Base-by-base conservation (phyloP, 2,888 invertebrate species). In the Cheiracanthium punctorium region DNA sequence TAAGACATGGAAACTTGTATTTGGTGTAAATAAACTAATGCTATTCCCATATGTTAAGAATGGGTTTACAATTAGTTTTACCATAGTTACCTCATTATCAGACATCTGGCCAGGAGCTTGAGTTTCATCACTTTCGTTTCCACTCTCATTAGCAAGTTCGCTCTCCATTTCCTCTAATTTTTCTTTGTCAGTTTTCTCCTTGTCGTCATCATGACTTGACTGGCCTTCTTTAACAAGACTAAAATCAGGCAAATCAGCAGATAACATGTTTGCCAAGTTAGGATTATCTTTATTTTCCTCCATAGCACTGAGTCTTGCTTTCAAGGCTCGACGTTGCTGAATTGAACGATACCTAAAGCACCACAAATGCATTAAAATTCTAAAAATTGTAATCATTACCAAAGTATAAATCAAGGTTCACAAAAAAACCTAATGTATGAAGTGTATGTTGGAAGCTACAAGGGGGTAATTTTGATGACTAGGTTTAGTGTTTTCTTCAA, bases 91-190 rank as follows among this genome's bases (percentile, higher is more conserved):
- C 43, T 87, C 87, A 24, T 67, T 73, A 29, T 87, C 90, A 17
- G 90, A 90, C 29, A 89, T 88, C 37, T 90, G 89, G 20, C 88
- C 89, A n/a, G 89, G 89, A 12, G 89, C 89, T 28, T 88, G 88
- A 29, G 90, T 89, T 43, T 89, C 96, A 90, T 97, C 96, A 90
- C 96, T 97, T 91, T 97, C 97, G 90, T 96, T 94, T 90, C 96
- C 96, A 90, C 90, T 90, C 30, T 95, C 94, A 79, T 95, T 95
- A 79, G 80, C 85, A 29, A 86, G 43, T 29, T 94, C 94, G 70
- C 94, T 94, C 0, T 95, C 95, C 48, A 84, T 87, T 72, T 91
- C 90, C 70, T 91, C 91, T 41, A 90, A 90, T 33, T 91, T 89
- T 29, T 89, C 89, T 64, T 89, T 90, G 14, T 90, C 89, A 12